Evolutionary conservation across 2,888 invertebrate species (phyloP).

Genomic region (Rosalia funebris): DNA sequence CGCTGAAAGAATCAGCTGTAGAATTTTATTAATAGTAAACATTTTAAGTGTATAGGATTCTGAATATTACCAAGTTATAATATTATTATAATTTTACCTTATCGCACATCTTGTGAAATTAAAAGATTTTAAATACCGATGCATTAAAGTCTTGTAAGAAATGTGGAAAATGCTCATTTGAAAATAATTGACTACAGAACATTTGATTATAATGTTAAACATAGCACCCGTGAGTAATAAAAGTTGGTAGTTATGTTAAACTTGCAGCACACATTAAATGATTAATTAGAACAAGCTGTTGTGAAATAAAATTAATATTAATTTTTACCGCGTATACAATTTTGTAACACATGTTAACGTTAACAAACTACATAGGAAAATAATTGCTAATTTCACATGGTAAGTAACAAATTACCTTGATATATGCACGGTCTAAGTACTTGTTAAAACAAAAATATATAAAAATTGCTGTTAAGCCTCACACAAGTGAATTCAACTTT

Average conservation of each 20-base stretch:
- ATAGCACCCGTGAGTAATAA: background rate
- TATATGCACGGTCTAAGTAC: conserved; percentile 28
- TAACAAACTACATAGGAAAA: conserved; percentile 40
- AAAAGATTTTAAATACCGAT: too few relatives aligned
- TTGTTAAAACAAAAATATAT: conserved; percentile 31
- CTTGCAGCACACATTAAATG: background rate
- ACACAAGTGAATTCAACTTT: conserved; percentile 23
- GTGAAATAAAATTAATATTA: conserved; percentile 24
- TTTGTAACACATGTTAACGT: conserved; percentile 38
- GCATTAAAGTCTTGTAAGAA: too few relatives aligned
- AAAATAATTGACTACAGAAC: background rate
- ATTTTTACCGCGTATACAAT: conserved; percentile 25
- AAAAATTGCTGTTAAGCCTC: conserved; percentile 31
- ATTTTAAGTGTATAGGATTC: too few relatives aligned
- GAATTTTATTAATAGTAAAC: too few relatives aligned
- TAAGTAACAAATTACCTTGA: conserved; percentile 30
- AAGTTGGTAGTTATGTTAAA: conserved; percentile 1
- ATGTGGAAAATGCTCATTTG: background rate
- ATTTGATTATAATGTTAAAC: background rate
- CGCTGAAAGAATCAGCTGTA: too few relatives aligned
- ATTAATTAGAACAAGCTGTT: conserved; percentile 22
- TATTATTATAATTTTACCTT: too few relatives aligned
- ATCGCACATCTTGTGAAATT: too few relatives aligned
- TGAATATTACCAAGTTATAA: too few relatives aligned
- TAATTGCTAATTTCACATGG: conserved; percentile 37